Evolutionary conservation across 2,797 vertebrate genomes (phyloP), one percentile per base, ranked within the genome.

Genomic region (Spea hammondii): DNA sequence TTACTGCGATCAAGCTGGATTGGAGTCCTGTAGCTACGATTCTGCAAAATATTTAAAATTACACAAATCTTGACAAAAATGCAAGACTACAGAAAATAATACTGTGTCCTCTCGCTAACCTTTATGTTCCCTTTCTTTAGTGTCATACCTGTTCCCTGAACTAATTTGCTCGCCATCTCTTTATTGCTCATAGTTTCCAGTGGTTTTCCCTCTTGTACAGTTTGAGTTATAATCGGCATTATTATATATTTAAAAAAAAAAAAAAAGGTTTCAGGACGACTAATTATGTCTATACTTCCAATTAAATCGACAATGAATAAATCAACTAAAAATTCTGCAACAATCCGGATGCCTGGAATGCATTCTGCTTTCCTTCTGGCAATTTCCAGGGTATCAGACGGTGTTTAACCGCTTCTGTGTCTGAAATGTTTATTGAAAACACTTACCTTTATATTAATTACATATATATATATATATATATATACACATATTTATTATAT

Each of bases 111-210:
- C 44, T 51, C 7, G 64, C 8, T 68, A 59, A 67, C 68, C 73
- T 76, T 68, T 11, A 17, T 51, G 51, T 59, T 53, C 53, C 50
- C 48, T 53, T 13, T 54, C 73, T 67, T 71, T 57, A 0, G 68
- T 49, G 72, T 80, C 74, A 4, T 70, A 72, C 79, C 74, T 62
- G 79, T 64, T 81, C 75, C 70, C 79, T 65, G 14, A 77, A 55
- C 79, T 82, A 32, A 82, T 82, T 77, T 82, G 12, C 74, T 77
- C 65, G 57, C 53, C 72, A 44, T 79, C 48, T 51, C 51, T 69
- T 81, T 81, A 68, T 72, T 54, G 74, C 72, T 4, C 65, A 13
- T 76, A 47, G 62, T 73, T 81, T 81, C 47, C 62, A 12, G 69
- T 32, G 53, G 13, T 51, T 17, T 49, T 77, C 75, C 75, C 75